phyloP scores from a whole-genome alignment of 1,140 invertebrate genomes.

The Saccostrea echinata region DNA sequence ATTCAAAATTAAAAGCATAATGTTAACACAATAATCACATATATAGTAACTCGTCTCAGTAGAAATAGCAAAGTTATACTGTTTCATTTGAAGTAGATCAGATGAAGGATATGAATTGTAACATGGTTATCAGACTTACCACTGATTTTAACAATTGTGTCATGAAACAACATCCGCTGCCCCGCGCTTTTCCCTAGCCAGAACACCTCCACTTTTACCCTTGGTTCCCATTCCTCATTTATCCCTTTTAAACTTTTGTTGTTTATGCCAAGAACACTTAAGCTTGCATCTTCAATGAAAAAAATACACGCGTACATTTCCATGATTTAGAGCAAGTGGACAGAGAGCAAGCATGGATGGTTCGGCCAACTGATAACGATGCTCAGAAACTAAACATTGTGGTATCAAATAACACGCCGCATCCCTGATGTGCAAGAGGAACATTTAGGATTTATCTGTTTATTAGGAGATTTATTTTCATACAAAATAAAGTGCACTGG shows the following conservation, averaged over 20 bases:
- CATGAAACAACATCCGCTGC: neutral
- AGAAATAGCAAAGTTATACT: no score
- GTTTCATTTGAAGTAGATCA: no score
- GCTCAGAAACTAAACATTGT: neutral
- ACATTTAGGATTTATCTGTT: neutral
- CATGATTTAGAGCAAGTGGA: no score
- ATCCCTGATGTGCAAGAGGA: neutral
- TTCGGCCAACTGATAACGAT: neutral
- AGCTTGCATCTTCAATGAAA: neutral
- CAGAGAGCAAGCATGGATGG: neutral
- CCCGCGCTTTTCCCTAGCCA: neutral
- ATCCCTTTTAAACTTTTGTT: neutral
- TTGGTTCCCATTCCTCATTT: neutral
- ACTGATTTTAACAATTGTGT: neutral
- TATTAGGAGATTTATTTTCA: neutral
- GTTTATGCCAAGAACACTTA: neutral
- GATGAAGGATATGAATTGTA: no score
- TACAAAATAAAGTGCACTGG: neutral
- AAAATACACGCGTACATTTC: neutral
- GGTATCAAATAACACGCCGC: neutral
- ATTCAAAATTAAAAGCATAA: neutral
- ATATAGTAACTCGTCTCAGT: no score
- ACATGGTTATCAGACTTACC: neutral
- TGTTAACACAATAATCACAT: no score
- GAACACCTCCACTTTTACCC: neutral